phyloP scores from a whole-genome alignment of 2,797 vertebrate species.

The Parauchenoglanis ngamensis region DNA sequence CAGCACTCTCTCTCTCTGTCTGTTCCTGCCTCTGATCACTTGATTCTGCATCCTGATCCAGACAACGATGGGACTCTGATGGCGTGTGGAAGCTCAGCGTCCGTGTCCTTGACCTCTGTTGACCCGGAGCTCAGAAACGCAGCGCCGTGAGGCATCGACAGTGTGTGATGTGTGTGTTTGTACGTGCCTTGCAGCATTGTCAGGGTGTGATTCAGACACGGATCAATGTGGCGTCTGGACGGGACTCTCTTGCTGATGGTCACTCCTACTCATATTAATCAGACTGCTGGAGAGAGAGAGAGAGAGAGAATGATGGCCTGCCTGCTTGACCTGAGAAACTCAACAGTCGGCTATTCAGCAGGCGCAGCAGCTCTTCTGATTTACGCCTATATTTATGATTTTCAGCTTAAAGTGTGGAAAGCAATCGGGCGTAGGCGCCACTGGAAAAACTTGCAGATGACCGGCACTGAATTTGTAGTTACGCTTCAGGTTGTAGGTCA shows the following conservation, averaged over 20 bases:
- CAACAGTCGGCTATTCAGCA: background rate
- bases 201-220: conserved; percentile 25
- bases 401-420: background rate
- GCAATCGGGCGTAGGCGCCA: background rate
- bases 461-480: background rate
- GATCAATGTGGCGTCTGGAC: conserved; percentile 50
- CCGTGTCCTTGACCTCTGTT: conserved; percentile 44
- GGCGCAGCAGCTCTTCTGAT: conserved; percentile 5
- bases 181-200: background rate
- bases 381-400: background rate
- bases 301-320: background rate
- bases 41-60: background rate
- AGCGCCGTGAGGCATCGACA: conserved; percentile 21
- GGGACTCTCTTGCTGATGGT: conserved; percentile 13
- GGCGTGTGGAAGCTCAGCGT: conserved; percentile 21
- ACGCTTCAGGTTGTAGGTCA: conserved; percentile 3
- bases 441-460: no score
- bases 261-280: conserved; percentile 30
- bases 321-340: conserved; percentile 11
- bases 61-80: conserved; percentile 28
- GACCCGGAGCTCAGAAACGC: conserved; percentile 1
- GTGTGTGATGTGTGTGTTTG: background rate
- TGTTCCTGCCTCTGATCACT: background rate
- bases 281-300: background rate
- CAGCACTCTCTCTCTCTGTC: background rate